Evolutionary conservation across 1,140 invertebrate species (phyloP).

Genomic region (Drosophila pseudoobscura): DNA sequence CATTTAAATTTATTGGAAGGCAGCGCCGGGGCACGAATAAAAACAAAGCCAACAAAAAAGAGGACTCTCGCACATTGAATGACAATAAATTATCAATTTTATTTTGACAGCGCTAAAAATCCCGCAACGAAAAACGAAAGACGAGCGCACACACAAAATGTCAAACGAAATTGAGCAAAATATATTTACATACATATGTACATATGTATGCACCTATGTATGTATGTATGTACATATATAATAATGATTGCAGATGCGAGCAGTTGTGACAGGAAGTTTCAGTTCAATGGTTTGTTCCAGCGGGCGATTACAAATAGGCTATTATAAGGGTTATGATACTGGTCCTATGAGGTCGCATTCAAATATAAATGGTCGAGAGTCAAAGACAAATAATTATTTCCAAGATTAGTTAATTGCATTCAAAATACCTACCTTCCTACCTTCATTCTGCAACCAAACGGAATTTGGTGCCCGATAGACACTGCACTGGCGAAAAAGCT

Average conservation of each 20-base stretch:
- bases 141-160: constrained; percentile 51
- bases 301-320: constrained; percentile 66
- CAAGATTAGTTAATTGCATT: background rate
- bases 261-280: constrained; percentile 78
- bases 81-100: constrained; percentile 83
- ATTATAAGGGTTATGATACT: constrained; percentile 4
- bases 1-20: constrained; percentile 81
- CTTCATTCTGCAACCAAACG: no score
- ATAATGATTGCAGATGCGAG: constrained; percentile 52
- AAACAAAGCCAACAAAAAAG: constrained; percentile 19
- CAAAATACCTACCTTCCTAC: no score
- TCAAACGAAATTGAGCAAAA: constrained; percentile 77
- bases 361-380: no score
- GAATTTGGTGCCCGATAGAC: no score
- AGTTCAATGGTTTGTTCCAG: constrained; percentile 80
- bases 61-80: constrained; percentile 70
- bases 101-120: constrained; percentile 81
- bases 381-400: background rate
- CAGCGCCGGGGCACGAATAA: constrained; percentile 48
- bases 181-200: constrained; percentile 32
- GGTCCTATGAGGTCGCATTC: no score
- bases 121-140: constrained; percentile 58
- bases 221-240: constrained; percentile 12
- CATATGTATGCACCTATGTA: constrained; percentile 17
- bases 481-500: no score